These are phyloP conservation scores for Drosophila ercepeae DNA, from an alignment of 1,140 invertebrate species.

Conservation along the genomic window DNA sequence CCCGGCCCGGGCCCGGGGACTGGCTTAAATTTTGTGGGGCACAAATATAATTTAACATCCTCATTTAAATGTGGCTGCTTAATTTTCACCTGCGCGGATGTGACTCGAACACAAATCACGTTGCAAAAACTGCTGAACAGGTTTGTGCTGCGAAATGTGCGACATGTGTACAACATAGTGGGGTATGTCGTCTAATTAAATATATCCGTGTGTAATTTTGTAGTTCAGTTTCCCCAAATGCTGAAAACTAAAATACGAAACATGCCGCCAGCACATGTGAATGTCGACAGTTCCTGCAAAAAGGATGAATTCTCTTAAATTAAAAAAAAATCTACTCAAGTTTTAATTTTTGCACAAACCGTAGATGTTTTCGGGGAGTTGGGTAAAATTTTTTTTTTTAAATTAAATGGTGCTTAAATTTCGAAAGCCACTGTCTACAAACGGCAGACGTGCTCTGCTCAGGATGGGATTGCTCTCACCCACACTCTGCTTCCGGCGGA, in stretches of 20 bases:
- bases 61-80: conserved; percentile 49
- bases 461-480: conserved; percentile 24
- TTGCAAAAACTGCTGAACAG: conserved; percentile 20
- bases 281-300: conserved; percentile 15
- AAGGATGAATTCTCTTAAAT: conserved; percentile 18
- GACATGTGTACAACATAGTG: conserved; percentile 59
- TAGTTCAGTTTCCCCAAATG: conserved; percentile 69
- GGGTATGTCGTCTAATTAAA: conserved; percentile 71
- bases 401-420: conserved; percentile 18
- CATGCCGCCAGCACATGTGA: conserved; percentile 11
- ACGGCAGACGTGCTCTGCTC: conserved; percentile 28
- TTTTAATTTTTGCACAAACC: neutral
- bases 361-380: neutral
- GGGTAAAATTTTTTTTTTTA: neutral
- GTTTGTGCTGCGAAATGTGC: conserved; percentile 1
- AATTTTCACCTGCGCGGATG: conserved; percentile 53
- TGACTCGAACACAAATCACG: conserved; percentile 57
- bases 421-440: conserved; percentile 30
- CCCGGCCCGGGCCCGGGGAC: neutral
- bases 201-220: conserved; percentile 67
- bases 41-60: conserved; percentile 21
- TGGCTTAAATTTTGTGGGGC: neutral
- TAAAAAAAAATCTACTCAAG: neutral
- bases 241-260: conserved; percentile 66
- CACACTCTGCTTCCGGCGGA: conserved; percentile 62